Percentiles rank a stretch among this genome's conserved stretches.
Evolutionary conservation across 2,113 vertebrate genomes (phyloP).

Genomic region (Apodemus speciosus): DNA sequence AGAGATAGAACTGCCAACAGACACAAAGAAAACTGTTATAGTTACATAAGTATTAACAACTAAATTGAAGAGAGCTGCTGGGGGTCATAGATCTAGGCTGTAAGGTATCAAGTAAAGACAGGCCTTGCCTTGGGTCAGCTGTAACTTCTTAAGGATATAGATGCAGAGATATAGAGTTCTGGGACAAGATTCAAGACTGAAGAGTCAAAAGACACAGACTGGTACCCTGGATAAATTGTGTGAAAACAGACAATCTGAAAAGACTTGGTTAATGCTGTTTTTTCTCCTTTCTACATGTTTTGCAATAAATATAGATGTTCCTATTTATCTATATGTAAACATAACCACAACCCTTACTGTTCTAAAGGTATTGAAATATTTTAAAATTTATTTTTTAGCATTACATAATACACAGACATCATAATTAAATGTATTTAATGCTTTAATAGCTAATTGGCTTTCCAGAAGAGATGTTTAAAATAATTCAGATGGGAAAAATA

Average conservation of each 20-base stretch:
- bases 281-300: not conserved
- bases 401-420: not conserved
- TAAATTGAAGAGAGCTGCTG: not conserved
- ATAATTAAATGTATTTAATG: slow-evolving; percentile 18
- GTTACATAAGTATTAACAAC: not conserved
- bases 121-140: not conserved
- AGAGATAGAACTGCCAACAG: not conserved
- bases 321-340: no score
- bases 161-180: not conserved
- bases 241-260: not conserved
- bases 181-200: not conserved
- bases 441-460: not conserved
- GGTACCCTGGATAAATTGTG: no score
- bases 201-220: not conserved
- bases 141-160: not conserved
- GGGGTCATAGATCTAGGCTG: not conserved
- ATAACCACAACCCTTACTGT: not conserved
- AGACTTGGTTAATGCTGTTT: not conserved
- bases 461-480: not conserved
- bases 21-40: not conserved
- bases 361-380: not conserved
- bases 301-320: no score
- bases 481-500: slow-evolving; percentile 7
- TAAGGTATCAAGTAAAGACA: rapidly evolving
- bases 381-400: slow-evolving; percentile 18